Evolutionary conservation across 2,888 invertebrate genomes (phyloP), one percentile per base, ranked within the genome.

Genomic region (Ormyrus pomaceus): DNA sequence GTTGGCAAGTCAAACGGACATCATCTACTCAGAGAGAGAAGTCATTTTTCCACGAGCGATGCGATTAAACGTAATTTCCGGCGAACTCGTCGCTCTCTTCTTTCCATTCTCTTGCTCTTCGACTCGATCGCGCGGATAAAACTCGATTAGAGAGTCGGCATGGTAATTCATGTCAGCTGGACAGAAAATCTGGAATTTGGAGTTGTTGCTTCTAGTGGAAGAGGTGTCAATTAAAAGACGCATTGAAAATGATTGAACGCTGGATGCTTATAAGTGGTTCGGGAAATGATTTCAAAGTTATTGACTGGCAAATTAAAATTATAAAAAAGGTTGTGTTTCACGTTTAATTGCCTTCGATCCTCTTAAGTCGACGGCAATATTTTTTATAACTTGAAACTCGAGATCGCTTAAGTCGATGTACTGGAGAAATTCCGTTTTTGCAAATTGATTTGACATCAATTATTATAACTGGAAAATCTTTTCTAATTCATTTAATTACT

Each of bases 11-110:
- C 4, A 34, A 34, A 34, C 34, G 34, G 4, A 34, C 34, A 34
- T 34, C 34, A 34, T 34, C 34, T 34, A 34, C 34, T 34, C 34
- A 34, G 34, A 34, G 34, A 34, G 50, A 11, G 59, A 59, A 19
- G 19, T 51, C n/a, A 58, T 70, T 70, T 70, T 70, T 70, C 48
- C 58, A 6, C 13, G 65, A 2, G 65, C 13, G 34, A 34, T 34
- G 34, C 50, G 59, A 72, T 61, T 53, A 62, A 62, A 62, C 55
- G 45, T 55, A 73, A 73, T 73, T 62, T 64, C 62, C 55, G 64
- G 45, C n/a, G 2, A 11, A n/a, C 65, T 64, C 65, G 6, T 7
- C 6, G 34, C 0, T 34, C 34, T 34, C 34, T 34, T 34, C 34
- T 34, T 34, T 34, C 34, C 4, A 34, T 34, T 34, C 34, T 19